These are phyloP conservation scores for Pristionchus exspectatus DNA, from an alignment of 2,888 invertebrate genomes.

Conservation along the genomic window DNA sequence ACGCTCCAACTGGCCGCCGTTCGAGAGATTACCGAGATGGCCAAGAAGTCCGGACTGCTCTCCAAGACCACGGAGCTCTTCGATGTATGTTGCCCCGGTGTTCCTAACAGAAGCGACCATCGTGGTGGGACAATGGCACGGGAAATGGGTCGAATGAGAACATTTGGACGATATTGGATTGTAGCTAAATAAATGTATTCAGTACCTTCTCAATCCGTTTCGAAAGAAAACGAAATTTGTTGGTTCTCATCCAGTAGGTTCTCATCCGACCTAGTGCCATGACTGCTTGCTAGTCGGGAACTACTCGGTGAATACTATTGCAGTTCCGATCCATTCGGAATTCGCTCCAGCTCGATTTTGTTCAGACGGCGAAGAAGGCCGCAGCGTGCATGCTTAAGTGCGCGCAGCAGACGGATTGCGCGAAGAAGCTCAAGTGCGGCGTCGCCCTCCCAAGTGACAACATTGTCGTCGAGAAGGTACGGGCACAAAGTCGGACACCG, in stretches of 20 bases:
- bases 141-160: too few relatives aligned
- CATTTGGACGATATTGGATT: too few relatives aligned
- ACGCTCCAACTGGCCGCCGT: slow-evolving; percentile 52
- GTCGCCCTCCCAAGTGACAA: slow-evolving; percentile 43
- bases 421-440: slow-evolving; percentile 22
- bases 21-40: slow-evolving; percentile 19
- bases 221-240: too few relatives aligned
- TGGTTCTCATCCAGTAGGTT: too few relatives aligned
- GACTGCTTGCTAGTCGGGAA: too few relatives aligned
- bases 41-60: slow-evolving; percentile 24
- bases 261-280: too few relatives aligned
- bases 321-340: slow-evolving; percentile 18
- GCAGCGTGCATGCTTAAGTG: slow-evolving; percentile 42
- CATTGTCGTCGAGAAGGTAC: slow-evolving; percentile 3
- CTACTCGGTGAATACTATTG: too few relatives aligned
- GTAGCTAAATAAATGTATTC: too few relatives aligned
- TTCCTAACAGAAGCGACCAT: too few relatives aligned
- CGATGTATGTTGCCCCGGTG: slow-evolving; percentile 23
- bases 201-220: too few relatives aligned
- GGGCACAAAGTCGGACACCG: too few relatives aligned
- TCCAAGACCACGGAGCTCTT: slow-evolving; percentile 32
- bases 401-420: background rate
- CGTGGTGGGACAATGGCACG: too few relatives aligned
- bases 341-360: background rate
- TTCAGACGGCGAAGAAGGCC: background rate